Evolutionary conservation across 2,888 invertebrate species (phyloP).

Genomic region (Torymus aiolomorphi): DNA sequence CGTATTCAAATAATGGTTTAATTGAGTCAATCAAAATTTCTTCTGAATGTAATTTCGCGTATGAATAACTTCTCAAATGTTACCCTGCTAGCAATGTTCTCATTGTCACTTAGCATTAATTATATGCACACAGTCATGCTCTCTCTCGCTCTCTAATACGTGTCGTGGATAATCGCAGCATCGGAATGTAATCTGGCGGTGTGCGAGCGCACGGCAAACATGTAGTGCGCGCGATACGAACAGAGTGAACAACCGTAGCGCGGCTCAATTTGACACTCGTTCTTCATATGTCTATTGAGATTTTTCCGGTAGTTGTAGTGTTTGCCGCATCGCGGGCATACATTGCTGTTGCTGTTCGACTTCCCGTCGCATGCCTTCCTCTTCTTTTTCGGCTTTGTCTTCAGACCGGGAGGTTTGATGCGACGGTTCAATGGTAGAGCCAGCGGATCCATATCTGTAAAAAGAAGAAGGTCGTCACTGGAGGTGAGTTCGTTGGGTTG

Average conservation of each 20-base stretch:
- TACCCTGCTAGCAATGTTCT: too few relatives aligned
- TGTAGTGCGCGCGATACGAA: constrained; percentile 35
- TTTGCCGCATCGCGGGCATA: constrained; percentile 69
- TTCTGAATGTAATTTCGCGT: too few relatives aligned
- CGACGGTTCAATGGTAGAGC: not conserved
- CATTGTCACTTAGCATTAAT: too few relatives aligned
- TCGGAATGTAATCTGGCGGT: constrained; percentile 1
- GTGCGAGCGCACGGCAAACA: constrained; percentile 47
- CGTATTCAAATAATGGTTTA: too few relatives aligned
- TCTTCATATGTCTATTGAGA: constrained; percentile 70
- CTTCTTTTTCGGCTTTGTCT: not conserved
- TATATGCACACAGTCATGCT: too few relatives aligned
- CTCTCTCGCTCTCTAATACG: too few relatives aligned
- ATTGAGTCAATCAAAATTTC: too few relatives aligned
- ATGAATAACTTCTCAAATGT: too few relatives aligned
- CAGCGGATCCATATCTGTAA: constrained; percentile 22
- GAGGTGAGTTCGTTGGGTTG: too few relatives aligned
- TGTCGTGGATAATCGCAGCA: too few relatives aligned
- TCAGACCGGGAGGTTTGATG: not conserved
- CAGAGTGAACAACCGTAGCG: constrained; percentile 37
- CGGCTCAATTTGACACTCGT: constrained; percentile 43
- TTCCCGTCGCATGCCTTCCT: not conserved
- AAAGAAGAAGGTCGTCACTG: too few relatives aligned
- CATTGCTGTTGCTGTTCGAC: not conserved
- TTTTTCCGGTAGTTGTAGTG: constrained; percentile 70